Evolutionary conservation across 2,113 vertebrate genomes (phyloP).

Genomic region (Oryzias melastigma): DNA sequence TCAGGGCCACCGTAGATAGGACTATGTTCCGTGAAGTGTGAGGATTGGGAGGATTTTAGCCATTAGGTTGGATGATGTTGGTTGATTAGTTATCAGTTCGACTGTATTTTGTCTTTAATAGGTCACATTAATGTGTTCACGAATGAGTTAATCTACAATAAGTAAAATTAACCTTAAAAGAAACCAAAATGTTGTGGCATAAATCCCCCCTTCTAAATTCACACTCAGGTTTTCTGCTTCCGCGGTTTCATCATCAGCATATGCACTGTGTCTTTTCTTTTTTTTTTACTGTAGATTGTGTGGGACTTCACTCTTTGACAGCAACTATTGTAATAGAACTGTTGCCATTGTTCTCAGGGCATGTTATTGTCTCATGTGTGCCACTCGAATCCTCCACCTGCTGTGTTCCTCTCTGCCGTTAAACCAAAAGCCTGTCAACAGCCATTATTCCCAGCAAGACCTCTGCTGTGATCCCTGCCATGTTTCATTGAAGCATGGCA

Average conservation of each 20-base stretch:
- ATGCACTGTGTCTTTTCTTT: background rate
- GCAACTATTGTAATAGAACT: constrained; percentile 45
- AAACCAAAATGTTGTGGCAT: background rate
- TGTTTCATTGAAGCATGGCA: constrained; percentile 65
- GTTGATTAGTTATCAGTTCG: too few species aligned
- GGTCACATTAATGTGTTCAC: too few species aligned
- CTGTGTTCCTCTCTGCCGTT: constrained; percentile 32
- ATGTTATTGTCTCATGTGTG: constrained; percentile 50
- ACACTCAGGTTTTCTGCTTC: constrained; percentile 2
- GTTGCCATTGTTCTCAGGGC: constrained; percentile 43
- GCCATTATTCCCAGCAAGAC: constrained; percentile 65
- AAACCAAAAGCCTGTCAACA: constrained; percentile 63
- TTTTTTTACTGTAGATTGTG: constrained; percentile 3
- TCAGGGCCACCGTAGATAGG: too few species aligned
- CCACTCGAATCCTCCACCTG: constrained; percentile 49
- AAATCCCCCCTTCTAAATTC: background rate
- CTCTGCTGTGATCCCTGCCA: constrained; percentile 70
- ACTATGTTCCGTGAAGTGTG: too few species aligned
- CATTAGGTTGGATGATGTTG: too few species aligned
- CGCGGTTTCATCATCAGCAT: constrained; percentile 1
- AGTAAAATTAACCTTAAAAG: too few species aligned
- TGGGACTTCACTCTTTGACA: constrained; percentile 39
- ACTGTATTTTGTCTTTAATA: too few species aligned
- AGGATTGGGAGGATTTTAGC: too few species aligned
- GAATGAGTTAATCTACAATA: too few species aligned